Conservation (phyloP, 64 coral and sea anemone species). For the Astreopora myriophthalma region DNA sequence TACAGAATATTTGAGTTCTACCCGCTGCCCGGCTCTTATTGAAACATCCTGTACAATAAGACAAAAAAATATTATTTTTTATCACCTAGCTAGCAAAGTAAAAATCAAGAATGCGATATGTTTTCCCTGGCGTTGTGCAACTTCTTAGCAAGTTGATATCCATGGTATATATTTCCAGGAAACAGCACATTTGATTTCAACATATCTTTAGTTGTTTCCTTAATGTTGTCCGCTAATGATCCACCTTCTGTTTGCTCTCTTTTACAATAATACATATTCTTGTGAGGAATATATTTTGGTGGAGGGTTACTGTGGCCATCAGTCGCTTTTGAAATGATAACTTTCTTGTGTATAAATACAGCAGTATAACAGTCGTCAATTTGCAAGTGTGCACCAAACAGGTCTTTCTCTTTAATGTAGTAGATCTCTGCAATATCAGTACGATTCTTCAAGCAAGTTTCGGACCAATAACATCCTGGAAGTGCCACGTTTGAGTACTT, state of each 20-base stretch:
- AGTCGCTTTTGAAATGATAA: conserved; percentile 48
- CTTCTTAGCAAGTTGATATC: neutral
- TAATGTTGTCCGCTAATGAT: neutral
- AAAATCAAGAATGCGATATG: neutral
- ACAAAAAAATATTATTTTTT: no score
- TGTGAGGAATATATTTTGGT: conserved; percentile 50
- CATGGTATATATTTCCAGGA: neutral
- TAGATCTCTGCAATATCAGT: conserved; percentile 82
- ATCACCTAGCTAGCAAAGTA: no score
- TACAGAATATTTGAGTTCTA: no score
- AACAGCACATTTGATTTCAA: neutral
- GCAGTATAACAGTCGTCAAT: conserved; percentile 84
- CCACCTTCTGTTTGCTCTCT: neutral
- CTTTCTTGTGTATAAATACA: conserved; percentile 91
- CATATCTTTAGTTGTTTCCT: neutral
- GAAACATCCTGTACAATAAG: no score
- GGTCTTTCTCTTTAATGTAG: conserved; percentile 86
- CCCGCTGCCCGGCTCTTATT: no score
- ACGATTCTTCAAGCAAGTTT: conserved; percentile 57
- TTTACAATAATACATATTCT: conserved; percentile 66
- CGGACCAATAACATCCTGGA: conserved; percentile 82
- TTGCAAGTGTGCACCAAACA: conserved; percentile 59
- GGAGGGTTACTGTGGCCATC: conserved; percentile 9
- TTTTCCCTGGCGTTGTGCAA: neutral
- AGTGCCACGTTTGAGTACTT: conserved; percentile 29